phyloP scores from a whole-genome alignment of 2,888 invertebrate species.

The Lepidochrysops patricia region DNA sequence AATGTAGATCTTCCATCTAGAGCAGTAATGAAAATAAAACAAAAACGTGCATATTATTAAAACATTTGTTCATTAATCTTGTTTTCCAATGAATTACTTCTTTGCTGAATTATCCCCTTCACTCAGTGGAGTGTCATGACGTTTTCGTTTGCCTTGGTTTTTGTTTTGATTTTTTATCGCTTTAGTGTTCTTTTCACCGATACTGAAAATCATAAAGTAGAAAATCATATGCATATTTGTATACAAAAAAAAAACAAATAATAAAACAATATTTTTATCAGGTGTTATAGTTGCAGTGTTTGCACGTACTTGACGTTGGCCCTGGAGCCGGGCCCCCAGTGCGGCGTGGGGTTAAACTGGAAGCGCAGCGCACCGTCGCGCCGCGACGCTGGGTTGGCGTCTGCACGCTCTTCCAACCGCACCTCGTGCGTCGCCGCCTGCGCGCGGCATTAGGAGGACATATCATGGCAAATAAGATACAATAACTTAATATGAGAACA shows the following conservation, averaged over 20 bases:
- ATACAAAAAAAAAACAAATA: too few species aligned
- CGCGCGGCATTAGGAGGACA: too few species aligned
- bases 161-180: slow-evolving; percentile 81
- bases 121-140: slow-evolving; percentile 33
- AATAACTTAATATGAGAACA: too few species aligned
- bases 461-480: too few species aligned
- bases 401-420: slow-evolving; percentile 70
- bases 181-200: slow-evolving; percentile 77
- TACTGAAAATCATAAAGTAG: slow-evolving; percentile 47
- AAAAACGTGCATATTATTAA: too few species aligned
- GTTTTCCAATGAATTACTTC: slow-evolving; percentile 27
- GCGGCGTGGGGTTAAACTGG: slow-evolving; percentile 88
- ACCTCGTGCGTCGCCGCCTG: slow-evolving; percentile 58
- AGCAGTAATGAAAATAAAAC: too few species aligned
- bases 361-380: slow-evolving; percentile 83
- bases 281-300: too few species aligned
- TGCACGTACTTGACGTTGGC: slow-evolving; percentile 82
- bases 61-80: background rate
- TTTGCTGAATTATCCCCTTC: slow-evolving; percentile 39
- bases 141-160: slow-evolving; percentile 51
- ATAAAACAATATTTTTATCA: too few species aligned
- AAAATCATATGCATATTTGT: too few species aligned
- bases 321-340: slow-evolving; percentile 94
- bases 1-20: too few species aligned
- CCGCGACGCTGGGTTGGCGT: slow-evolving; percentile 88